These are phyloP conservation scores for Sarcoramphus papa DNA, from an alignment of 2,797 vertebrate species.

Conservation along the genomic window DNA sequence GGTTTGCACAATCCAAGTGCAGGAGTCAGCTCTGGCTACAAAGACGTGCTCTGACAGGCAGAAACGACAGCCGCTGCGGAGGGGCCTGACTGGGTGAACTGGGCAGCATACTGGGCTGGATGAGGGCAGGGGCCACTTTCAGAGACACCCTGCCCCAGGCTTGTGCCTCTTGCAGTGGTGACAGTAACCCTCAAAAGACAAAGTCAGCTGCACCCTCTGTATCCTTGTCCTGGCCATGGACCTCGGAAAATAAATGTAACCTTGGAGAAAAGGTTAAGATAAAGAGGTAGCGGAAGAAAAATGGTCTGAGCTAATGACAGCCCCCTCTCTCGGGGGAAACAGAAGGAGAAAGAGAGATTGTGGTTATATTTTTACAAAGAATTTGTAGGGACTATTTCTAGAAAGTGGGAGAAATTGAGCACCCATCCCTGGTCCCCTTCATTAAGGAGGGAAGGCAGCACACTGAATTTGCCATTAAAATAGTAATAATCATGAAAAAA, in stretches of 20 bases:
- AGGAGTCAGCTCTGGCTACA: not conserved
- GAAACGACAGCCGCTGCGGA: not conserved
- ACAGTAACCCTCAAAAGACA: not conserved
- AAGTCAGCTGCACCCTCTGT: not conserved
- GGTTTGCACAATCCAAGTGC: not conserved
- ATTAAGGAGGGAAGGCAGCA: constrained; percentile 61
- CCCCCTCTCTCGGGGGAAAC: not conserved
- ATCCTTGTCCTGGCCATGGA: not conserved
- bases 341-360: not conserved
- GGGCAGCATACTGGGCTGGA: not conserved
- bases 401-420: constrained; percentile 47
- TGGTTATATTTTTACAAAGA: not conserved
- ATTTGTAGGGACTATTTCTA: constrained; percentile 58
- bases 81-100: not conserved
- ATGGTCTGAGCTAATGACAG: not conserved
- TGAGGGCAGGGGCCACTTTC: not conserved
- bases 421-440: constrained; percentile 30
- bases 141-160: not conserved
- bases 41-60: not conserved
- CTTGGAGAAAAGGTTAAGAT: not conserved
- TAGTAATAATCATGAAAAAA: not conserved
- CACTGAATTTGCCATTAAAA: constrained; percentile 53
- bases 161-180: not conserved
- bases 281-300: not conserved
- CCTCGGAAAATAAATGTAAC: not conserved